Percentiles rank a stretch among this genome's conserved stretches.
phyloP scores from a whole-genome alignment of 2,113 vertebrate genomes.

The Mesoclemmys tuberculata region DNA sequence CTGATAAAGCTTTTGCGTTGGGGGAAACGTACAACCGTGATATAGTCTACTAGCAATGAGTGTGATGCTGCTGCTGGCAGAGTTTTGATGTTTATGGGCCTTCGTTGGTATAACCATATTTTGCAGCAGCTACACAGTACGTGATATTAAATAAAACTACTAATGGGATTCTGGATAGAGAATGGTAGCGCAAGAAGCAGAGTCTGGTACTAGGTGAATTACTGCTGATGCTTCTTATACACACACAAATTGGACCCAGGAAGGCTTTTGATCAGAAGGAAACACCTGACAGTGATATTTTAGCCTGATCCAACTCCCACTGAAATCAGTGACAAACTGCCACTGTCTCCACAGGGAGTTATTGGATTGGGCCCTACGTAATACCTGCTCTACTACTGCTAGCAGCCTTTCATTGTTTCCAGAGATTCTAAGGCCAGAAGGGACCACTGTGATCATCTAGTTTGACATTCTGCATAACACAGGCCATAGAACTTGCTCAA shows the following conservation, averaged over 20 bases:
- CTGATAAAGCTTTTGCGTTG: not conserved
- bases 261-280: not conserved
- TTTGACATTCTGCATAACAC: too few species aligned
- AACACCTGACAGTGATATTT: not conserved
- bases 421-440: too few species aligned
- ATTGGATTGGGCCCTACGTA: too few species aligned
- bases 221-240: not conserved
- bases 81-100: not conserved
- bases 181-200: rapidly evolving
- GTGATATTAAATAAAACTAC: not conserved
- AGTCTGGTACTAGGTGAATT: not conserved
- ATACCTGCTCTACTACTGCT: rapidly evolving
- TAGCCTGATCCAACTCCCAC: not conserved
- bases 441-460: too few species aligned
- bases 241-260: not conserved
- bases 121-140: not conserved
- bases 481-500: too few species aligned
- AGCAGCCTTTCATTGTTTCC: too few species aligned
- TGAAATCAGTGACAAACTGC: not conserved
- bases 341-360: not conserved
- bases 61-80: not conserved
- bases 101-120: not conserved
- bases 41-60: not conserved
- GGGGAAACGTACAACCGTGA: not conserved
- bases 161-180: not conserved